These are phyloP conservation scores for Acleris emargana DNA, from an alignment of 2,888 invertebrate genomes.

Conservation along the genomic window DNA sequence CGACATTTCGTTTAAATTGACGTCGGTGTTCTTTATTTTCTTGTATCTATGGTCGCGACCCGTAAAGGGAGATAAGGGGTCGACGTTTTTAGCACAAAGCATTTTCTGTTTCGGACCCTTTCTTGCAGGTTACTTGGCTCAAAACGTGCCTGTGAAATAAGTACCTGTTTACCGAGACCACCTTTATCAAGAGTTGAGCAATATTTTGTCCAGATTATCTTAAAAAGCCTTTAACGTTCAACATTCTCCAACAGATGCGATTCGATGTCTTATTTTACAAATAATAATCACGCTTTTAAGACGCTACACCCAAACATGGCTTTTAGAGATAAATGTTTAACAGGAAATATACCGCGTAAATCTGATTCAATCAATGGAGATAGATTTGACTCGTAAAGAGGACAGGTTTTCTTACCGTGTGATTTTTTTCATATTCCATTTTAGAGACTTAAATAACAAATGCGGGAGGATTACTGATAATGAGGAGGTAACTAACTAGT, in stretches of 20 bases:
- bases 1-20: conserved; percentile 33
- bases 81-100: conserved; percentile 83
- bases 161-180: conserved; percentile 72
- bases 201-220: conserved; percentile 78
- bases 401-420: conserved; percentile 3
- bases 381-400: background rate
- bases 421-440: background rate
- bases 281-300: conserved; percentile 69
- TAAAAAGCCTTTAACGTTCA: conserved; percentile 69
- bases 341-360: conserved; percentile 39
- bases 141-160: conserved; percentile 66
- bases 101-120: conserved; percentile 79
- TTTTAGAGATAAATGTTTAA: conserved; percentile 48
- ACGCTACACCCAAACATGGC: conserved; percentile 48
- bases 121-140: conserved; percentile 77
- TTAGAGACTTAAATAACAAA: no score
- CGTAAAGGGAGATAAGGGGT: conserved; percentile 78
- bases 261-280: conserved; percentile 74
- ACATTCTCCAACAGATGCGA: conserved; percentile 64
- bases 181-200: conserved; percentile 68
- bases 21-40: conserved; percentile 51
- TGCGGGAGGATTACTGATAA: no score
- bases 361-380: conserved; percentile 19
- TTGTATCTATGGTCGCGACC: conserved; percentile 70
- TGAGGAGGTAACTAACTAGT: no score